Base-by-base conservation (phyloP, 1,140 invertebrate genomes). In the Oppia nitens region DNA sequence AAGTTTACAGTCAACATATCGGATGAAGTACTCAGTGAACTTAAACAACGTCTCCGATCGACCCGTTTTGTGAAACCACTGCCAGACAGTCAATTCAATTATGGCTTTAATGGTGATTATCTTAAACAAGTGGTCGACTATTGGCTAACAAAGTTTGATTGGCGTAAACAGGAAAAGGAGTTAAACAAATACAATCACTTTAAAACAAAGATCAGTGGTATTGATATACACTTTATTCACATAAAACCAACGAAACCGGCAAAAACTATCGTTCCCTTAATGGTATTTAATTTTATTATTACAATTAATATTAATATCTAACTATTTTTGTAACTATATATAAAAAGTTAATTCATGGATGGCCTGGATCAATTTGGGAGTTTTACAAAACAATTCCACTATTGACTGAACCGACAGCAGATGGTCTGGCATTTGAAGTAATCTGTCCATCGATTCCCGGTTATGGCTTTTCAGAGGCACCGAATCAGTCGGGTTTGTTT, bases 301-400 rank as follows among this genome's bases (percentile, higher is more conserved):
- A n/a, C n/a, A n/a, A n/a, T n/a, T n/a, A n/a, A n/a, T n/a, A n/a
- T n/a, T n/a, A n/a, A n/a, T n/a, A n/a, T 21, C 66, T 93, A n/a
- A n/a, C n/a, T n/a, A n/a, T n/a, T n/a, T n/a, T n/a, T n/a, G n/a
- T n/a, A n/a, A n/a, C n/a, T n/a, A n/a, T n/a, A n/a, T n/a, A n/a
- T n/a, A n/a, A n/a, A n/a, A n/a, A n/a, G 0, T 25, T 94, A 0
- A 64, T 87, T 2, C 88, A 94, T 66, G 88, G 89, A 17, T 94
- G 88, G 89, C 90, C 90, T 2, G 87, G 87, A 1, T 86, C 85
- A 0, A 75, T 91, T 3, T 75, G 83, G 9, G 87, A 93, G 70
- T 92, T 91, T 68, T 83, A 85, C 63, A 82, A 87, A 64, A 74
- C 88, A 0, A 81, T 85, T 50, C 83, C 83, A 0, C 58, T 81